phyloP scores from a whole-genome alignment of 2,888 invertebrate genomes.

The Sarcophaga caerulescens region DNA sequence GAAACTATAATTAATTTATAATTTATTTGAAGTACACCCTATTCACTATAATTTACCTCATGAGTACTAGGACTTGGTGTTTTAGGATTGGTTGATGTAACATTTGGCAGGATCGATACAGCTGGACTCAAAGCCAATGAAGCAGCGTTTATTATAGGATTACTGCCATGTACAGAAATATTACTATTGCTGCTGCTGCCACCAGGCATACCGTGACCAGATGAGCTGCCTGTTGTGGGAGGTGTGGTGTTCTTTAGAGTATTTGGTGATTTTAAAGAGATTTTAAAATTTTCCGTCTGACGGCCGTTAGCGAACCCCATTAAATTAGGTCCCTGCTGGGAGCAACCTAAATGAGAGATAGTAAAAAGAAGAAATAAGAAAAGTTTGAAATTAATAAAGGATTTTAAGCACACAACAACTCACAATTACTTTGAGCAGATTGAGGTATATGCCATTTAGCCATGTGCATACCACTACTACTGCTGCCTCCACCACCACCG shows the following conservation, averaged over 20 bases:
- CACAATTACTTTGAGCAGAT: constrained; percentile 82
- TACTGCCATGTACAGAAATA: constrained; percentile 55
- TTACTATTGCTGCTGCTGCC: constrained; percentile 55
- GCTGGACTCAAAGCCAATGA: constrained; percentile 77
- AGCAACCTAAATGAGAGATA: constrained; percentile 73
- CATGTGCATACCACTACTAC: constrained; percentile 76
- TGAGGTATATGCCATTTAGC: constrained; percentile 89
- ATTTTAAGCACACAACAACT: constrained; percentile 43
- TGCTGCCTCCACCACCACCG: constrained; percentile 63
- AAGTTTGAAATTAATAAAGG: constrained; percentile 12
- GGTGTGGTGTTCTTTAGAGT: constrained; percentile 80
- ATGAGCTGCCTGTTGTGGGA: constrained; percentile 73
- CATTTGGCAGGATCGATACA: constrained; percentile 79
- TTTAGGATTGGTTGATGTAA: constrained; percentile 91
- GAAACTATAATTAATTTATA: neutral
- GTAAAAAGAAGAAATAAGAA: neutral
- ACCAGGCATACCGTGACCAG: constrained; percentile 70
- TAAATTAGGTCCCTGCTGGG: constrained; percentile 78
- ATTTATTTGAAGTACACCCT: neutral
- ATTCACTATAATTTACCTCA: constrained; percentile 79
- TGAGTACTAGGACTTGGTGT: constrained; percentile 90
- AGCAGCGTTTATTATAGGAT: constrained; percentile 73
- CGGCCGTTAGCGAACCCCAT: constrained; percentile 81
- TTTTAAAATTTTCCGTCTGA: constrained; percentile 81
- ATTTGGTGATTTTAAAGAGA: constrained; percentile 81